These are phyloP conservation scores for Canis aureus DNA, from an alignment of 2,113 vertebrate genomes.

Conservation along the genomic window DNA sequence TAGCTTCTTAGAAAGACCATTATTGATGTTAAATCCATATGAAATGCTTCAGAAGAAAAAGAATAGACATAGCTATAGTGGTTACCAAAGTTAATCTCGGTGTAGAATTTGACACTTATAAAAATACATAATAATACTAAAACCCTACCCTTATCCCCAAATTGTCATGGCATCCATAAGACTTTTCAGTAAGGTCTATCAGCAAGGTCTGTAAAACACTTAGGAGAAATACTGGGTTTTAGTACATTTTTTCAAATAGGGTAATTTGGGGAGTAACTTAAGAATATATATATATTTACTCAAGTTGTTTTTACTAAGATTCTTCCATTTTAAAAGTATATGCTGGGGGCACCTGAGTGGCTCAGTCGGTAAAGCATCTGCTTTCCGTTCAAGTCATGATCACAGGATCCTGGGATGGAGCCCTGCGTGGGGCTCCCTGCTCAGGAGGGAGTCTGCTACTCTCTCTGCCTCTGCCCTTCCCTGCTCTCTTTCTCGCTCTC, in stretches of 20 bases:
- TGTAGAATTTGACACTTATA: slow-evolving; percentile 17
- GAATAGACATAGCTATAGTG: background rate
- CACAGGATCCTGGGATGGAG: no score
- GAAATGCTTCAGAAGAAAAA: slow-evolving; percentile 48
- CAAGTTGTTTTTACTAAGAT: background rate
- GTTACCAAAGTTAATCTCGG: background rate
- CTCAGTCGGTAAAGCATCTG: no score
- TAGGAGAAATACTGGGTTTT: slow-evolving; percentile 47
- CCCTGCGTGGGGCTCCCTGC: no score
- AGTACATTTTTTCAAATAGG: slow-evolving; percentile 62
- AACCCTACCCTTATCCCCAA: background rate
- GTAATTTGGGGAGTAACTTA: slow-evolving; percentile 39
- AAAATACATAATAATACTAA: slow-evolving; percentile 1
- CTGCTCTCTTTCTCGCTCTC: no score
- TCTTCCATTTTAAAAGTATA: background rate
- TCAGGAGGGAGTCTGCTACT: no score
- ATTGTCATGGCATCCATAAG: background rate
- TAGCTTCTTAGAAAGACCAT: background rate
- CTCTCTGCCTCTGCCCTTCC: no score
- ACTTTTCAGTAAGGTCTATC: slow-evolving; percentile 61
- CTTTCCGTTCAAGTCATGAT: no score
- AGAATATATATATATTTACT: background rate
- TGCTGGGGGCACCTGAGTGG: no score
- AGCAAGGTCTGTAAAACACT: slow-evolving; percentile 39
- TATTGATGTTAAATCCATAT: slow-evolving; percentile 10